Conservation (phyloP, 2,113 vertebrate genomes). For the Urocynchramus pylzowi region DNA sequence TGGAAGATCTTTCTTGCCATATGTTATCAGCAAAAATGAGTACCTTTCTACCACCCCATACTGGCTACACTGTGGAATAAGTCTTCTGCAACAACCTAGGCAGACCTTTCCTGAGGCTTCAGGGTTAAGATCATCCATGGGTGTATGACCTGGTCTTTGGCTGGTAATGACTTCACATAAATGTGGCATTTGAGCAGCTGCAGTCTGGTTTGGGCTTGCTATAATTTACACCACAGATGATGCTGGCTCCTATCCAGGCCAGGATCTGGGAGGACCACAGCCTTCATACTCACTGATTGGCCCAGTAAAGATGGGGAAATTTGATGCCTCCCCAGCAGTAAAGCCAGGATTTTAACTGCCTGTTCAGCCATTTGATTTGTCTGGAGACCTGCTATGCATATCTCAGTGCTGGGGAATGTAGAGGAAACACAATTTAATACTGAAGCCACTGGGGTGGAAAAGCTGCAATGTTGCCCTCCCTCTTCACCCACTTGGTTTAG, state of each 20-base stretch:
- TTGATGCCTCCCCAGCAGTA: background rate
- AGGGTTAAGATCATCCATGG: background rate
- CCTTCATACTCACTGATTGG: rapidly evolving
- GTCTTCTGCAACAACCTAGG: background rate
- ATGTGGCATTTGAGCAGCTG: background rate
- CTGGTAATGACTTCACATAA: rapidly evolving
- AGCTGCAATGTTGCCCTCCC: background rate
- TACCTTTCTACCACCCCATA: background rate
- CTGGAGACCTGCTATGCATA: background rate
- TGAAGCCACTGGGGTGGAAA: background rate
- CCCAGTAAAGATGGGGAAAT: background rate
- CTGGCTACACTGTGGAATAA: background rate
- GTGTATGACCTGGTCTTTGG: background rate
- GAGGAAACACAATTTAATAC: background rate
- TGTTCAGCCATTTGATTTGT: background rate
- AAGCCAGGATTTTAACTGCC: background rate
- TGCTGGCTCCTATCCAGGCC: background rate
- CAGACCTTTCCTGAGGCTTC: background rate
- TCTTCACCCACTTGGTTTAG: background rate
- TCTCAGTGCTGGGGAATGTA: background rate
- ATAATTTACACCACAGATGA: background rate
- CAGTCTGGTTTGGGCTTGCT: background rate
- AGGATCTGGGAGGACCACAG: background rate
- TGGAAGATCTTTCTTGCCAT: background rate
- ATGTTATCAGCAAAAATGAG: background rate